phyloP scores from a whole-genome alignment of 2,888 invertebrate genomes.

The Epinotia nisella region DNA sequence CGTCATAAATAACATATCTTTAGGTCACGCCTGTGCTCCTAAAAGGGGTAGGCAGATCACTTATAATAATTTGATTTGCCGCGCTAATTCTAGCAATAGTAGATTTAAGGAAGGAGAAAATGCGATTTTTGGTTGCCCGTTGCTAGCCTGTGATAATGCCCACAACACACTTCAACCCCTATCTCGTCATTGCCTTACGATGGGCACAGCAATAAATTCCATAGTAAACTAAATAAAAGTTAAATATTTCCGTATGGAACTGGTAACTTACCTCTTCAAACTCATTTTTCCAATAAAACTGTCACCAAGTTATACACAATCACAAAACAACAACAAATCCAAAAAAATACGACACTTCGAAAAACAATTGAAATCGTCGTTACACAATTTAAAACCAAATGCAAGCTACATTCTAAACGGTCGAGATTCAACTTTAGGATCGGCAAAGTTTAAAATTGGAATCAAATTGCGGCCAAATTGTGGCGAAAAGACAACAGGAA shows the following conservation, averaged over 20 bases:
- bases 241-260: not conserved
- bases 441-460: constrained; percentile 2
- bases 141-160: too few relatives aligned
- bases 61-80: too few relatives aligned
- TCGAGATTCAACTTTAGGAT: not conserved
- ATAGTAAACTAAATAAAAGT: not conserved
- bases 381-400: constrained; percentile 2
- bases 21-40: too few relatives aligned
- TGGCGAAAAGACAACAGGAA: constrained; percentile 53
- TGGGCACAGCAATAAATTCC: too few relatives aligned
- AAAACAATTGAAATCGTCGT: not conserved
- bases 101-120: too few relatives aligned
- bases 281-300: constrained; percentile 30
- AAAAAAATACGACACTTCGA: not conserved
- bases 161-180: too few relatives aligned
- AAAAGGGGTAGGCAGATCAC: too few relatives aligned
- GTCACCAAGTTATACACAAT: constrained; percentile 8
- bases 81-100: too few relatives aligned
- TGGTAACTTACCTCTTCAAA: constrained; percentile 25
- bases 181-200: too few relatives aligned
- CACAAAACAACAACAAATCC: not conserved
- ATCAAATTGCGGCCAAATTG: not conserved
- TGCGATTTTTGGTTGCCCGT: too few relatives aligned
- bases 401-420: constrained; percentile 27
- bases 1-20: too few relatives aligned